Evolutionary conservation across 1,140 invertebrate species (phyloP), one percentile per base, ranked within the genome.

Genomic region (Lethocerus indicus): DNA sequence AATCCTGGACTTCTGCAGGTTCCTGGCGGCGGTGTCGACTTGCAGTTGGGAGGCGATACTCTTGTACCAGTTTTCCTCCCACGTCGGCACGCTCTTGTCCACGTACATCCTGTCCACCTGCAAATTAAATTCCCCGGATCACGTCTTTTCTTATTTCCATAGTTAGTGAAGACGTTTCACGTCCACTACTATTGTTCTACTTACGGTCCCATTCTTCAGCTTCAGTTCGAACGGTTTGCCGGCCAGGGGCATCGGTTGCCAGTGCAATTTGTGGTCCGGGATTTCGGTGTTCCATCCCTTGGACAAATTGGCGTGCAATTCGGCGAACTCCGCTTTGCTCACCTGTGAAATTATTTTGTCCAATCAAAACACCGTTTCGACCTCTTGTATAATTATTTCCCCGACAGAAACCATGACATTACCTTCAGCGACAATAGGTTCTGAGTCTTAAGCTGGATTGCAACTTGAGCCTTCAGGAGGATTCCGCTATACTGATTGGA

Each of bases 51-150:
- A 69, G 16, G 75, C 62, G 26, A 80, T 63, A 67, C 70, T 69
- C 59, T 79, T 79, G 40, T 80, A 60, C 37, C 81, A 61, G 59
- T 82, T 83, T 24, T 78, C 70, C 55, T 80, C 69, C 63, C 71
- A 71, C 7, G 71, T 68, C 4, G 68, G 59, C 1, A 73, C 49
- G 23, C 65, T 56, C 27, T 67, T 58, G n/a, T 68, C 65, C 1
- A 79, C 65, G 20, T 25, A 14, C 20, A 47, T 14, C 32, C 24
- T 47, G 18, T 47, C 46, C 13, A n/a, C n/a, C n/a, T n/a, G n/a
- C n/a, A n/a, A n/a, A n/a, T n/a, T n/a, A n/a, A n/a, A n/a, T n/a
- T n/a, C n/a, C n/a, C n/a, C n/a, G n/a, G n/a, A n/a, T n/a, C n/a
- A n/a, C n/a, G n/a, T n/a, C n/a, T n/a, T n/a, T n/a, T n/a, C n/a